These are phyloP conservation scores for Meloidogyne floridensis DNA, from an alignment of 1,140 invertebrate species.

Conservation along the genomic window DNA sequence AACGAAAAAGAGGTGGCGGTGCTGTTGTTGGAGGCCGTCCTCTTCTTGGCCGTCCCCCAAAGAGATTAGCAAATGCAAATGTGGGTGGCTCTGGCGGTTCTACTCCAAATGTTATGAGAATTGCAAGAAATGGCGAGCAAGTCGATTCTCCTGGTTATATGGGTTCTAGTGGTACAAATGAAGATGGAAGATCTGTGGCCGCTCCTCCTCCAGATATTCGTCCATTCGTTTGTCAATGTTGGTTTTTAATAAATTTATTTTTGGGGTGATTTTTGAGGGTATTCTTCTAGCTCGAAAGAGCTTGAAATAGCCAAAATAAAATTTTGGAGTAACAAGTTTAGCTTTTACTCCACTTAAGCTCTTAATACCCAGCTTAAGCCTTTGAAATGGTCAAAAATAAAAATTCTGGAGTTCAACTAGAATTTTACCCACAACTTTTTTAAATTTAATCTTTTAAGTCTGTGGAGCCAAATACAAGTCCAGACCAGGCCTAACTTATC, in stretches of 20 bases:
- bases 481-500: slow-evolving; percentile 90
- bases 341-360: too few species aligned
- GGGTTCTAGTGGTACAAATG: not conserved
- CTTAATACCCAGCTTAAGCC: too few species aligned
- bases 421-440: not conserved
- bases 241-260: not conserved
- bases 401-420: too few species aligned
- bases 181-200: not conserved
- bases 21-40: not conserved
- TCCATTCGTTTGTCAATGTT: slow-evolving; percentile 47
- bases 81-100: too few species aligned
- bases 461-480: slow-evolving; percentile 96
- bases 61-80: not conserved
- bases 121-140: slow-evolving; percentile 9
- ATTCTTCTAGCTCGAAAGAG: not conserved
- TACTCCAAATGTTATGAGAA: not conserved
- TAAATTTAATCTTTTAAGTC: slow-evolving; percentile 44
- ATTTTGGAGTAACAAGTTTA: too few species aligned
- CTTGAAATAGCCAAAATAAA: too few species aligned
- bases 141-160: slow-evolving; percentile 16
- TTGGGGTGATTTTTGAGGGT: not conserved
- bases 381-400: too few species aligned
- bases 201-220: slow-evolving; percentile 22
- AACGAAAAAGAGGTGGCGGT: slow-evolving; percentile 39
- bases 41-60: not conserved